phyloP scores from a whole-genome alignment of 2,797 vertebrate genomes.

The Morus bassanus region DNA sequence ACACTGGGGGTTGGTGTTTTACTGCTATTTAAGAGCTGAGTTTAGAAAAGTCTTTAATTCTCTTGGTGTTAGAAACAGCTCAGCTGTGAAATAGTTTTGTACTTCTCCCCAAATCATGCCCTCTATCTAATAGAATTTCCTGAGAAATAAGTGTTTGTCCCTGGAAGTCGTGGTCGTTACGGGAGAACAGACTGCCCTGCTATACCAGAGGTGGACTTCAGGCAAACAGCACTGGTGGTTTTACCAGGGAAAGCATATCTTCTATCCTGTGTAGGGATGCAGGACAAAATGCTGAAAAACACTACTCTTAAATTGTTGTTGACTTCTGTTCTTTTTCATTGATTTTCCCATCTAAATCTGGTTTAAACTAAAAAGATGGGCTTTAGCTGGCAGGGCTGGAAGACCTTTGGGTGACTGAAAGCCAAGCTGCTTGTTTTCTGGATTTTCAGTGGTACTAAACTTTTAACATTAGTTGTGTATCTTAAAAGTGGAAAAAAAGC shows the following conservation, averaged over 20 bases:
- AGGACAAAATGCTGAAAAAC: background rate
- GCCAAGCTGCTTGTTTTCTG: background rate
- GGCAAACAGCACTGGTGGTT: background rate
- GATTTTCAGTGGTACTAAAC: background rate
- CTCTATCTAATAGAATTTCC: background rate
- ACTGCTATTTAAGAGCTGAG: background rate
- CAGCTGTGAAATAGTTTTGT: background rate
- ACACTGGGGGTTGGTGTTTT: rapidly evolving
- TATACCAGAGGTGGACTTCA: background rate
- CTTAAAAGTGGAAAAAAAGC: background rate
- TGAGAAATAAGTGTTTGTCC: background rate
- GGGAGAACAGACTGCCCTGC: background rate
- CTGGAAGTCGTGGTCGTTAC: background rate
- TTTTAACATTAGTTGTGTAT: rapidly evolving
- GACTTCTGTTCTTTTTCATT: background rate
- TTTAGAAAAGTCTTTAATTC: background rate
- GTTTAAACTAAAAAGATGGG: background rate
- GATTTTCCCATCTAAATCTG: background rate
- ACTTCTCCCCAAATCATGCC: background rate
- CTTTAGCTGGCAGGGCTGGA: background rate
- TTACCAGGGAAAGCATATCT: background rate
- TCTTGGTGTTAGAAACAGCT: background rate
- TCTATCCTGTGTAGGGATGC: background rate
- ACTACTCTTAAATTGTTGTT: background rate
- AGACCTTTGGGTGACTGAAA: background rate